Evolutionary conservation across 2,888 invertebrate species (phyloP).

Genomic region (Teleiodes luculella): DNA sequence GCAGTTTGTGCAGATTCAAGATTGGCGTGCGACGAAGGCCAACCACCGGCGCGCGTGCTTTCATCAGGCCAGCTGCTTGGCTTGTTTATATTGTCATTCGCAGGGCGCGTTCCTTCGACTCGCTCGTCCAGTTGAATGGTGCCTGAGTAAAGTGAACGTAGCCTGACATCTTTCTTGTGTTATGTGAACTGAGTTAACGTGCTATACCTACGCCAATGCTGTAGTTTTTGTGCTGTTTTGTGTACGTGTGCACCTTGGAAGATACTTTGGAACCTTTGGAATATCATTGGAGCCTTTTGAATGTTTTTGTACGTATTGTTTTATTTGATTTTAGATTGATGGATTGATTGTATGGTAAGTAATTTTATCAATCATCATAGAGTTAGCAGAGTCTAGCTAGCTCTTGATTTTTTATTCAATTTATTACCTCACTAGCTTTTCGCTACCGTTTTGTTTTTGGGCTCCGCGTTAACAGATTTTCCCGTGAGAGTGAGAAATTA

Average conservation of each 20-base stretch:
- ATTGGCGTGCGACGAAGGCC: slow-evolving; percentile 45
- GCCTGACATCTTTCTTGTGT: slow-evolving; percentile 17
- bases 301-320: slow-evolving; percentile 4
- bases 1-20: slow-evolving; percentile 44
- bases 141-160: slow-evolving; percentile 29
- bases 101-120: slow-evolving; percentile 42
- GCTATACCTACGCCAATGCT: no score
- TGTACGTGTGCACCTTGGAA: neutral
- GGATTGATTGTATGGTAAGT: no score
- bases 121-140: slow-evolving; percentile 45
- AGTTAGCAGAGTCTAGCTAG: no score
- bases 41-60: slow-evolving; percentile 49
- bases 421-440: no score
- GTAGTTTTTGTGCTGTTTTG: no score
- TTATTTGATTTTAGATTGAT: no score
- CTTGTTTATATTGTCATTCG: slow-evolving; percentile 49
- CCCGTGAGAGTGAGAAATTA: no score
- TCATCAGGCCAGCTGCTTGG: slow-evolving; percentile 52
- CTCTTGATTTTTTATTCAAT: no score
- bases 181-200: slow-evolving; percentile 15
- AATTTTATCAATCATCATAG: no score
- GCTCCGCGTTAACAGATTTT: no score
- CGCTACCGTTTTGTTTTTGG: no score
- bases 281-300: neutral
- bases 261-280: neutral